Evolutionary conservation across 2,797 vertebrate genomes (phyloP).

Genomic region (Xiphorhynchus erythropygius): DNA sequence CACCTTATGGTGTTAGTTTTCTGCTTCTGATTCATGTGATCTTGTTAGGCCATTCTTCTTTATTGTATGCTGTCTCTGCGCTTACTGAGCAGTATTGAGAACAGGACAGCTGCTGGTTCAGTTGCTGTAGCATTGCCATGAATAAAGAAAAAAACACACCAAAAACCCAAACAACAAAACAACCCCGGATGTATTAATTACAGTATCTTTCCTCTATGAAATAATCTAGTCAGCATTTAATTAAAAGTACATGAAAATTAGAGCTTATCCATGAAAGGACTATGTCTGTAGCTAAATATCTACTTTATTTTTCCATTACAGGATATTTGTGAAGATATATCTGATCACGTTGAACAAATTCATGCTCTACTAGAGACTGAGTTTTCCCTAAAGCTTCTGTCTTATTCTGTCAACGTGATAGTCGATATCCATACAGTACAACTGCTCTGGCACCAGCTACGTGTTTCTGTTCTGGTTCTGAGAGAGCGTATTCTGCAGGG

Average conservation of each 20-base stretch:
- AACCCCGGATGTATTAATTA: not conserved
- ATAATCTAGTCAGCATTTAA: not conserved
- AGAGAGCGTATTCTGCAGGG: constrained; percentile 95
- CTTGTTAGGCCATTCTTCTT: not conserved
- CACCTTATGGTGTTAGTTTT: constrained; percentile 10
- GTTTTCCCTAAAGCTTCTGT: constrained; percentile 96
- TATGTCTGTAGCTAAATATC: not conserved
- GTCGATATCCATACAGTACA: constrained; percentile 97
- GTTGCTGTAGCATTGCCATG: constrained; percentile 13
- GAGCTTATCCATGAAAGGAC: not conserved
- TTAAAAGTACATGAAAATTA: not conserved
- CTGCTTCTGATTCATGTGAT: constrained; percentile 15
- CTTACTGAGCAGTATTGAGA: constrained; percentile 11
- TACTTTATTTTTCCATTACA: constrained; percentile 62
- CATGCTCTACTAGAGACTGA: constrained; percentile 96
- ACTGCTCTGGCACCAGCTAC: constrained; percentile 96
- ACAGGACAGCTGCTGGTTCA: constrained; percentile 51
- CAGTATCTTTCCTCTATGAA: not conserved
- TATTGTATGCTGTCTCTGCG: not conserved
- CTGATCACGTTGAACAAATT: constrained; percentile 98
- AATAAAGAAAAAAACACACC: not conserved
- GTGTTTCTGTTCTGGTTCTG: constrained; percentile 95
- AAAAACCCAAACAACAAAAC: no score
- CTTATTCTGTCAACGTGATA: constrained; percentile 96
- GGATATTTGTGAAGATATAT: constrained; percentile 99